Base-by-base conservation (phyloP, 2,888 invertebrate species). In the Oasisia sp. region DNA sequence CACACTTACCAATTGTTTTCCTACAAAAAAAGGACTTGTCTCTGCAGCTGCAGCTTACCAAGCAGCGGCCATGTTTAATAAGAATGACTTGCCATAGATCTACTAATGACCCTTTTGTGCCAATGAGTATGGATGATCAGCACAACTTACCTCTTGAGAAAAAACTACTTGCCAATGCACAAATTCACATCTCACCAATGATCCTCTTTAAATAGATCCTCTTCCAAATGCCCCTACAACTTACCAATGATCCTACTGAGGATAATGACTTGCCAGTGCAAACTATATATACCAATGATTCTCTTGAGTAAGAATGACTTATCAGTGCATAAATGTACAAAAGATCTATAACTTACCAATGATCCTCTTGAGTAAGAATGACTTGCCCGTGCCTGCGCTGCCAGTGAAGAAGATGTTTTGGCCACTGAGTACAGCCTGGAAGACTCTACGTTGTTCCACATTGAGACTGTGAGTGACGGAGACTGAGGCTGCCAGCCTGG, bases 321-420 rank as follows among this genome's bases (percentile, higher is more conserved):
- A 0, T 99, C 99, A 5, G 98, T 99, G 0, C 99, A 99, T 12
- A 99, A 99, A 97, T 96, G 32, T 27, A 19, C 14, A 9, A 50
- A 50, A 14, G 12, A 50, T 74, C n/a, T n/a, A 91, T 19, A 38
- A 89, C 94, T 93, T 97, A 93, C 98, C 98, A 91, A 99, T 98
- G 93, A 99, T 98, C 94, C 98, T 97, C 93, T 97, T 97, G 92
- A 99, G 96, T 92, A 99, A 96, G 95, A 98, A 98, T 94, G 99
- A 99, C 96, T 99, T 99, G 0, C 99, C 99, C 4, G 98, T 99
- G 1, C 99, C 99, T 12, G 99, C 99, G 95, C 98, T 98, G 0
- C 99, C 99, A 74, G 98, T 98, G 95, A 98, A 98, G 96, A 99
- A 99, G 0, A 97, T 94, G 94, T 95, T 96, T 89, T 97, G 97